Conservation (phyloP, 1,140 invertebrate species). For the Archegozetes longisetosus region DNA sequence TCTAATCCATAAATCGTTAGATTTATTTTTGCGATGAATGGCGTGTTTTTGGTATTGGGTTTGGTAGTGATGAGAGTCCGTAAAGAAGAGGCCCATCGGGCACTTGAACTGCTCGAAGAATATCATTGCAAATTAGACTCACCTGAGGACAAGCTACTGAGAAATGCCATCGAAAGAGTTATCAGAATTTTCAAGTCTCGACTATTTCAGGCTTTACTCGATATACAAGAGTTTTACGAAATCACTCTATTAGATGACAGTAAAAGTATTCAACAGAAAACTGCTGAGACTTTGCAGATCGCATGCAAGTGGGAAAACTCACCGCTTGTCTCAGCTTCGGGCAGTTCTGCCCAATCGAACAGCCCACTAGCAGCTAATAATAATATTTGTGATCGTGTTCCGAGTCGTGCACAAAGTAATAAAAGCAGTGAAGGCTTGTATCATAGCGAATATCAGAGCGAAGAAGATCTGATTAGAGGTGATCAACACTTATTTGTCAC, state of each 20-base stretch:
- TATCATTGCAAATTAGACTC: slow-evolving; percentile 81
- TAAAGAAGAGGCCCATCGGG: slow-evolving; percentile 78
- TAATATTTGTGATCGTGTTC: too few species aligned
- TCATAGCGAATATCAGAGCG: slow-evolving; percentile 10
- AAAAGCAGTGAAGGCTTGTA: not conserved
- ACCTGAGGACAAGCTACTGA: slow-evolving; percentile 79
- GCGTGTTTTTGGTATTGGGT: too few species aligned
- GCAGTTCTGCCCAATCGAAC: not conserved
- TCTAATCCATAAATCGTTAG: too few species aligned
- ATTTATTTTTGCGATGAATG: too few species aligned
- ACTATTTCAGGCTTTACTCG: slow-evolving; percentile 86
- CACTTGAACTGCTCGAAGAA: slow-evolving; percentile 89
- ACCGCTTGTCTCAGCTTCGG: slow-evolving; percentile 37
- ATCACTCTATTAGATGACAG: slow-evolving; percentile 84
- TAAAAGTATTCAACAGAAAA: slow-evolving; percentile 36
- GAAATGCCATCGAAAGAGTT: slow-evolving; percentile 86
- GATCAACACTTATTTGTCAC: not conserved
- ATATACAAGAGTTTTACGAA: slow-evolving; percentile 98
- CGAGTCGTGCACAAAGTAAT: too few species aligned
- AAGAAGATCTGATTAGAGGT: not conserved
- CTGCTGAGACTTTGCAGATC: slow-evolving; percentile 73
- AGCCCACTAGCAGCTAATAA: not conserved
- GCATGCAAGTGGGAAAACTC: slow-evolving; percentile 83
- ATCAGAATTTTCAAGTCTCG: slow-evolving; percentile 94
- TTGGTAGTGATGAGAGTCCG: slow-evolving; percentile 13